Base-by-base conservation (phyloP, 2,113 vertebrate genomes). In the Entomyzon cyanotis region DNA sequence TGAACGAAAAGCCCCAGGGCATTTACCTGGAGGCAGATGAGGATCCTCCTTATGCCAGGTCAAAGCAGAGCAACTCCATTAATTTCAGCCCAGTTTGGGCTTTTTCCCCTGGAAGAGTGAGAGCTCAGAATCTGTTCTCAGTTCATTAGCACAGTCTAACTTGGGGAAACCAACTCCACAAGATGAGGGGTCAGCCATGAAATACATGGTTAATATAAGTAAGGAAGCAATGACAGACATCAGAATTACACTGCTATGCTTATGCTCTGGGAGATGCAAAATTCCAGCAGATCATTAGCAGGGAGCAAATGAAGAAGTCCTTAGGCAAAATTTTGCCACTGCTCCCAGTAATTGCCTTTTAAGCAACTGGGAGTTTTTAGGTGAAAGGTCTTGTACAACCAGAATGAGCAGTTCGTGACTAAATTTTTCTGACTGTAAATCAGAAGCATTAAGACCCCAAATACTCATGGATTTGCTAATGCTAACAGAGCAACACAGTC, bases 381-480 rank as follows among this genome's bases (percentile, higher is more conserved):
- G 92, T 67, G 80, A 94, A 96, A 95, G 90, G 83, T 92, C 88
- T 92, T 37, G n/a, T 56, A 68, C 52, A 77, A 58, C n/a, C n/a
- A 84, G 86, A 86, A 78, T 56, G 60, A 84, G 37, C 5, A 15
- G 68, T 71, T 81, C 22, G 3, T 68, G 80, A 82, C 76, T 80
- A 42, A 74, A 37, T 62, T 77, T 94, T 90, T 77, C 87, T 76
- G 56, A 68, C 60, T 9, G 1, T 35, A 87, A 75, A 60, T 52
- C 83, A 87, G 76, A 77, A 74, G 73, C 60, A 60, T 0, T 2
- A 17, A 78, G 71, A 86, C 52, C 52, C 60, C 73, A 90, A 94
- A 60, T 60, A 84, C 8, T 59, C 69, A 52, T 0, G 1, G 52
- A 42, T 93, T 60, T 84, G 77, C 58, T 64, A 75, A 71, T 46